These are phyloP conservation scores for Cheilosia vulpina DNA, from an alignment of 2,888 invertebrate genomes.

Conservation along the genomic window DNA sequence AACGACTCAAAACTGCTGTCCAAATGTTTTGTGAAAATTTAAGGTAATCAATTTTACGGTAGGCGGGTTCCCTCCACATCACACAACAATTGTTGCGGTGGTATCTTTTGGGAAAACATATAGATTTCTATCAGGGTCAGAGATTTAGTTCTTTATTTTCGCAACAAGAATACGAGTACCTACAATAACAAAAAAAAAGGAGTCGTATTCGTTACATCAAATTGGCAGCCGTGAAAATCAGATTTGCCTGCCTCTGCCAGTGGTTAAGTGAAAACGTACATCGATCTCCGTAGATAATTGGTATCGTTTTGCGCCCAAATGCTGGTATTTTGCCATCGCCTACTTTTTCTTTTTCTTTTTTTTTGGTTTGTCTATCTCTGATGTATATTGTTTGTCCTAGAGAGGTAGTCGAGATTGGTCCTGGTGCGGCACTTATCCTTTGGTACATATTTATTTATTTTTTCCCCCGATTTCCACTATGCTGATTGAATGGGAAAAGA, in stretches of 20 bases:
- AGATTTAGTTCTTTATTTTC: constrained; percentile 37
- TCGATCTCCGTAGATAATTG: constrained; percentile 74
- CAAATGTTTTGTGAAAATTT: constrained; percentile 70
- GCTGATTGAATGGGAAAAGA: constrained; percentile 64
- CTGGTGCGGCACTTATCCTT: constrained; percentile 72
- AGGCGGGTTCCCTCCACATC: constrained; percentile 63
- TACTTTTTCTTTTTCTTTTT: constrained; percentile 34
- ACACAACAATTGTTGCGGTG: constrained; percentile 64
- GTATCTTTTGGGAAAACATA: constrained; percentile 59
- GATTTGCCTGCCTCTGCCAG: constrained; percentile 52
- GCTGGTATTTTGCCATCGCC: constrained; percentile 67
- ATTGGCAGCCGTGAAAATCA: constrained; percentile 75
- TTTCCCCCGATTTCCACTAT: constrained; percentile 20
- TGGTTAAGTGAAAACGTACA: constrained; percentile 60
- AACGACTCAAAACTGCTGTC: constrained; percentile 36
- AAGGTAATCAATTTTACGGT: constrained; percentile 70
- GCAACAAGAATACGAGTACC: background rate
- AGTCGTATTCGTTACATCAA: constrained; percentile 73
- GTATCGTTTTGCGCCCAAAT: constrained; percentile 72
- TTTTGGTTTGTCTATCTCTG: constrained; percentile 4
- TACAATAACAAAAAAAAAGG: constrained; percentile 21
- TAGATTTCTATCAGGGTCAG: constrained; percentile 64
- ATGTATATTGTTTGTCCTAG: background rate
- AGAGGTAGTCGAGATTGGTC: background rate
- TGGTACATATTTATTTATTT: constrained; percentile 50